phyloP scores from a whole-genome alignment of 2,113 vertebrate genomes.

The Halichoerus grypus region DNA sequence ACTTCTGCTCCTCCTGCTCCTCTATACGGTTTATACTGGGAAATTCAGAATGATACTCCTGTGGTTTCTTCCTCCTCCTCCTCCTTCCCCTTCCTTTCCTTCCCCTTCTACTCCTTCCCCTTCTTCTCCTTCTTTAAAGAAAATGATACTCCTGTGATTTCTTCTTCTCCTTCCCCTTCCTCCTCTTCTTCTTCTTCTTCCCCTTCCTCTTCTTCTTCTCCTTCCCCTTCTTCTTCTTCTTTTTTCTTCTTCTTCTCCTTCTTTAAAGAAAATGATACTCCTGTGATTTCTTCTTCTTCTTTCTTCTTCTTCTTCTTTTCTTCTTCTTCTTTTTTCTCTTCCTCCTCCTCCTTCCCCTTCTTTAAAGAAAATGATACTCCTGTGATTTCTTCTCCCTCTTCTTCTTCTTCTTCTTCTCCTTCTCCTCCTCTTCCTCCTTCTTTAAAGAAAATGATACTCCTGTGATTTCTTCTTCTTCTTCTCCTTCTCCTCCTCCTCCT shows the following conservation, averaged over 20 bases:
- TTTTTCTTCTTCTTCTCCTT: background rate
- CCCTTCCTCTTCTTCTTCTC: too few relatives aligned
- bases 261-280: background rate
- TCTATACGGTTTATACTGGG: background rate
- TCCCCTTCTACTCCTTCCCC: too few relatives aligned
- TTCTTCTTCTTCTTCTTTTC: background rate
- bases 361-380: background rate
- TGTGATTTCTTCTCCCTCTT: too few relatives aligned
- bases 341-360: too few relatives aligned
- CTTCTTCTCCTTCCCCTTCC: too few relatives aligned
- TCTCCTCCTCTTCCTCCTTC: too few relatives aligned
- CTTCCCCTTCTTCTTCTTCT: background rate
- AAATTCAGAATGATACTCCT: background rate
- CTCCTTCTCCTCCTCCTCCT: background rate
- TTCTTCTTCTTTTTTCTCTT: too few relatives aligned
- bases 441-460: background rate
- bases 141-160: too few relatives aligned
- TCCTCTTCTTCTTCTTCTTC: accelerated
- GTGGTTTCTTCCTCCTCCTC: background rate
- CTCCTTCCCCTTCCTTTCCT: too few relatives aligned
- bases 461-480: background rate
- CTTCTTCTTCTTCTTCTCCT: background rate
- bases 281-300: background rate
- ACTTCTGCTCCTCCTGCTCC: background rate
- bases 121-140: background rate